phyloP scores from a whole-genome alignment of 2,797 vertebrate species.

The Pogonophryne albipinna region DNA sequence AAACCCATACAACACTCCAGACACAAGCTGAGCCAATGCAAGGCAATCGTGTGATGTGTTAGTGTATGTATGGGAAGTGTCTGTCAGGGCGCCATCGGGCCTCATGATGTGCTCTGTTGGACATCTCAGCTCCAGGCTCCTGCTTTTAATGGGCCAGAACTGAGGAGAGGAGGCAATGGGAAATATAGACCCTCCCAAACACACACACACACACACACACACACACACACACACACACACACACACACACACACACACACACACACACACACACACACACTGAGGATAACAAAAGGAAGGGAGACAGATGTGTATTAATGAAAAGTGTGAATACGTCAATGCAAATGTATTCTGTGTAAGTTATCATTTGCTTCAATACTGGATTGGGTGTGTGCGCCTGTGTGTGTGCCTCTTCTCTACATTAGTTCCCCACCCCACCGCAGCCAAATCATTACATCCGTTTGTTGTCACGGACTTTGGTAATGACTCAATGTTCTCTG shows the following conservation, averaged over 20 bases:
- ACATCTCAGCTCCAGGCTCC: conserved; percentile 55
- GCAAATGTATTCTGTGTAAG: conserved; percentile 5
- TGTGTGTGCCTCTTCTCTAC: conserved; percentile 2
- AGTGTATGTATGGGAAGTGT: conserved; percentile 65
- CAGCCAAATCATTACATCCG: conserved; percentile 49
- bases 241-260: conserved; percentile 22
- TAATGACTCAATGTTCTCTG: conserved; percentile 55
- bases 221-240: conserved; percentile 22
- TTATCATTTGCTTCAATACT: conserved; percentile 23
- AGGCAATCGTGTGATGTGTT: conserved; percentile 59
- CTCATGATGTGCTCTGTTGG: conserved; percentile 69
- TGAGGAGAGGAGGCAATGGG: conserved; percentile 47
- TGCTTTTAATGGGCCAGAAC: conserved; percentile 76
- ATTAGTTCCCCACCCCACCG: conserved; percentile 5
- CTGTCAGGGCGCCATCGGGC: conserved; percentile 60
- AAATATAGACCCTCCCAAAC: conserved; percentile 34
- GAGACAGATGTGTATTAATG: conserved; percentile 28
- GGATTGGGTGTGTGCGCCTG: conserved; percentile 18
- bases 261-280: conserved; percentile 19
- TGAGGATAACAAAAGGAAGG: conserved; percentile 13
- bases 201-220: conserved; percentile 8
- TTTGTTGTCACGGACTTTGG: conserved; percentile 49
- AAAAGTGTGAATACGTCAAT: conserved; percentile 22
- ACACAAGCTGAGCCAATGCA: conserved; percentile 59
- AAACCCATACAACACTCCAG: conserved; percentile 34